Evolutionary conservation across 2,797 vertebrate species (phyloP), one percentile per base, ranked within the genome.

Genomic region (Scarus forsteni): DNA sequence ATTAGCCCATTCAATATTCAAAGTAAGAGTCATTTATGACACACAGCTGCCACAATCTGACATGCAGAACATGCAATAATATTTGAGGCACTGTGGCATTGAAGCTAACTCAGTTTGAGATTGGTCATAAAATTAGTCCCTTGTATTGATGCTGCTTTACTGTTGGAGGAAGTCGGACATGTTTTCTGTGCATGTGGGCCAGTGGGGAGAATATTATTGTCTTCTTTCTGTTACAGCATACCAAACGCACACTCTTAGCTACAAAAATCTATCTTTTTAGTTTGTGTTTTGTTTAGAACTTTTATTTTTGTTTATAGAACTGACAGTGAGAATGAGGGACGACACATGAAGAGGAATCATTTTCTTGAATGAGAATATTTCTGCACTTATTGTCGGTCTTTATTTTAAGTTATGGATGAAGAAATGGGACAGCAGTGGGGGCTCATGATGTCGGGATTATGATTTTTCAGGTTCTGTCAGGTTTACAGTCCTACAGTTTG

Each of bases 1-100:
- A 35, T 39, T 10, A 35, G n/a, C 70, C 11, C 64, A 16, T 58
- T 19, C 11, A 44, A 39, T 16, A 11, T 7, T 16, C 7, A 38
- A 13, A 8, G 27, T 14, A 39, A 18, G 14, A 55, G 19, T n/a
- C 66, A 14, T 53, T 15, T 53, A 48, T 12, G 6, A 48, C 39
- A 52, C 45, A 34, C 34, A 58, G 36, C 57, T 54, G 19, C 10
- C 27, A 55, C 42, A 34, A 27, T 60, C 70, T 48, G 15, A 62
- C 18, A 9, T 54, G 42, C 40, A 43, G 46, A 11, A 56, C 69
- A 75, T 75, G 66, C 80, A 85, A 76, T 73, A 73, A 80, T 62
- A 36, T 38, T 51, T 14, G 59, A 69, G 73, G 54, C 79, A 54
- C 58, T 72, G 69, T 51, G 38, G 64, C 70, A 48, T 50, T 42